Conservation (phyloP, 2,888 invertebrate genomes). For the Ptychoptera contaminata region DNA sequence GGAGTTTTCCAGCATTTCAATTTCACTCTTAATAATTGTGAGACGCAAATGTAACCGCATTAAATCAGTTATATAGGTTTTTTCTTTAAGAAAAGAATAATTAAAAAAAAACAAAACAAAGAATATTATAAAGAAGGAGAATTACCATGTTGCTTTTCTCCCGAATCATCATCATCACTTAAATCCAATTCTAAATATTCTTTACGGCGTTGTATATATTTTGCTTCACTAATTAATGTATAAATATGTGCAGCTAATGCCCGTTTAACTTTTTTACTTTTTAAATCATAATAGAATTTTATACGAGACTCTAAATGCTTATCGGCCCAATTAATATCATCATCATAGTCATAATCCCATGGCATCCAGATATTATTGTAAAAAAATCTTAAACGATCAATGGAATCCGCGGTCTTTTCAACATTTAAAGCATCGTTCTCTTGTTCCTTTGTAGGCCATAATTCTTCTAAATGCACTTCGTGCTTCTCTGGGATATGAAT, state of each 20-base stretch:
- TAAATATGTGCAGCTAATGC: slow-evolving; percentile 35
- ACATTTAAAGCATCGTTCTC: slow-evolving; percentile 35
- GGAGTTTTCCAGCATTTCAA: slow-evolving; percentile 43
- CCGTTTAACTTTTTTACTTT: slow-evolving; percentile 34
- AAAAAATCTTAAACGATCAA: slow-evolving; percentile 43
- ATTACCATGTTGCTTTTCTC: slow-evolving; percentile 11
- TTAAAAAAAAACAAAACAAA: no score
- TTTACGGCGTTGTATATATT: slow-evolving; percentile 34
- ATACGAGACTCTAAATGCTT: slow-evolving; percentile 38
- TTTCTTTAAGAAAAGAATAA: slow-evolving; percentile 11
- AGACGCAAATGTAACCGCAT: slow-evolving; percentile 39
- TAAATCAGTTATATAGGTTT: slow-evolving; percentile 30
- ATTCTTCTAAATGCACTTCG: slow-evolving; percentile 36
- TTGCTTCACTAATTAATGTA: slow-evolving; percentile 36
- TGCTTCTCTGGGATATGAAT: slow-evolving; percentile 38
- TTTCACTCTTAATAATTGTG: slow-evolving; percentile 39
- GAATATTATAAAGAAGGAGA: no score
- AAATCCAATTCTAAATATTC: slow-evolving; percentile 30
- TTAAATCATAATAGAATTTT: slow-evolving; percentile 40
- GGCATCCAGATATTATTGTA: slow-evolving; percentile 43
- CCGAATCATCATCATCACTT: slow-evolving; percentile 21
- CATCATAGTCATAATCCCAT: slow-evolving; percentile 44
- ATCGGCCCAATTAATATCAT: slow-evolving; percentile 37
- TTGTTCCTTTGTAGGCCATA: slow-evolving; percentile 41
- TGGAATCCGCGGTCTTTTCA: slow-evolving; percentile 36